phyloP scores from a whole-genome alignment of 2,888 invertebrate species.

The Nephrocerus scutellatus region DNA sequence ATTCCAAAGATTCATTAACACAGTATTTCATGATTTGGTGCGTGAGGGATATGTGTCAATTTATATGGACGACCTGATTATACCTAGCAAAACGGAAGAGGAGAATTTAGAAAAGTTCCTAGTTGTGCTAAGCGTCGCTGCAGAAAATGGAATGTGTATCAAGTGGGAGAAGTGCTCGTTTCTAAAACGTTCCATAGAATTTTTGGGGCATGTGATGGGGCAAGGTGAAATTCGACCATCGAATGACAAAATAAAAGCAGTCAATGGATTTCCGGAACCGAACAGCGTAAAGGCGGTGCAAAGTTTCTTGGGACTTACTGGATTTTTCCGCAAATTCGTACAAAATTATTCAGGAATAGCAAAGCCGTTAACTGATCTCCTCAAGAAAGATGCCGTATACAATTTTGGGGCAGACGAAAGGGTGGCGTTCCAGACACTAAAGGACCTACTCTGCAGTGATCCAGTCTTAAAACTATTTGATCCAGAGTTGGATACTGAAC shows the following conservation, averaged over 20 bases:
- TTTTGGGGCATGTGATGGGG: too few species aligned
- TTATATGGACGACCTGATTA: constrained; percentile 10
- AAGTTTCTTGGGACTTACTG: constrained; percentile 18
- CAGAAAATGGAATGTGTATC: constrained; percentile 2
- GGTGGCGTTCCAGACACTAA: too few species aligned
- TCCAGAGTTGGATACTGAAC: too few species aligned
- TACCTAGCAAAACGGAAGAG: background rate
- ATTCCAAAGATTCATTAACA: constrained; percentile 28
- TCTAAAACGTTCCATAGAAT: too few species aligned
- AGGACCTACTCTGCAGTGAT: too few species aligned
- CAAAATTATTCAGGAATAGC: constrained; percentile 13
- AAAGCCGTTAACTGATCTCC: constrained; percentile 12
- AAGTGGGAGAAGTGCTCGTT: constrained; percentile 6
- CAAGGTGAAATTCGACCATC: too few species aligned
- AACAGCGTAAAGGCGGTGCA: constrained; percentile 14
- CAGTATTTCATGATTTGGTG: constrained; percentile 5
- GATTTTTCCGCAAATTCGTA: constrained; percentile 22
- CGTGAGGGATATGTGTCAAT: background rate
- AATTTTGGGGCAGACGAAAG: too few species aligned
- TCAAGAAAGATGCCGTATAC: too few species aligned
- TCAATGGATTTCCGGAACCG: too few species aligned
- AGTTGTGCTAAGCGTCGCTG: background rate
- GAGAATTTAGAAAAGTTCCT: constrained; percentile 15
- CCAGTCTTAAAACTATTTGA: too few species aligned
- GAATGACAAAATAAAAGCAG: too few species aligned